Conservation (phyloP, 2,113 vertebrate genomes). For the Melanostigma gelatinosum region DNA sequence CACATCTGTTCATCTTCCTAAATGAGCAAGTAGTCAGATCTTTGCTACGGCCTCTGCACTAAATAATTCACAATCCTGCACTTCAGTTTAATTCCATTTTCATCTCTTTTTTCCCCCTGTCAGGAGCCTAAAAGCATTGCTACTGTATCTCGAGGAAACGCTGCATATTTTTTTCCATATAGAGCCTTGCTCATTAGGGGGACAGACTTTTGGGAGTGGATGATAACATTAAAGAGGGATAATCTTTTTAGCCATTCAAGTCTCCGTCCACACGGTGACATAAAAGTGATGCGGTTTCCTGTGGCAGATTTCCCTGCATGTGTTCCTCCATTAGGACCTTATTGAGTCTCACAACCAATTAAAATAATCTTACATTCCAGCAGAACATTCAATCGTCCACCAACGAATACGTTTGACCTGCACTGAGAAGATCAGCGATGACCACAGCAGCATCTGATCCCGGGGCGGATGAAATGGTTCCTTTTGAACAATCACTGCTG, state of each 20-base stretch:
- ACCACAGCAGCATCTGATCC: conserved; percentile 17
- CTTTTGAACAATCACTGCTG: conserved; percentile 45
- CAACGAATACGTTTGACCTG: background rate
- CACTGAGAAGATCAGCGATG: conserved; percentile 23
- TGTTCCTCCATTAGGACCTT: conserved; percentile 16
- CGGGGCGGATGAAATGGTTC: conserved; percentile 29
- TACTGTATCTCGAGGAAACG: conserved; percentile 38
- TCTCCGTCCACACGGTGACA: conserved; percentile 30
- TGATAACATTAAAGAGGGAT: conserved; percentile 35
- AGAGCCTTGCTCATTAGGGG: conserved; percentile 60
- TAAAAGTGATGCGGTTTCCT: conserved; percentile 38
- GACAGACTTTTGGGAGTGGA: conserved; percentile 24
- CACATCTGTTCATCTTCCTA: conserved; percentile 78
- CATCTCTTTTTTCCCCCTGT: conserved; percentile 40
- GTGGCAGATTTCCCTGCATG: conserved; percentile 4
- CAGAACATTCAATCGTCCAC: conserved; percentile 15
- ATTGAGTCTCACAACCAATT: conserved; percentile 25
- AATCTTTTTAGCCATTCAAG: conserved; percentile 27
- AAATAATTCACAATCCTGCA: conserved; percentile 79
- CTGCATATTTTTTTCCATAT: conserved; percentile 37
- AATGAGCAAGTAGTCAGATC: conserved; percentile 78
- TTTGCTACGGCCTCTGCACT: conserved; percentile 68
- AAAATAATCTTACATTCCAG: conserved; percentile 15
- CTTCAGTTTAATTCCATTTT: conserved; percentile 73
- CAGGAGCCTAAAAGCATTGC: conserved; percentile 55